A percentile compares a stretch with the other conserved stretches of the same genome.
phyloP scores from a whole-genome alignment of 2,888 invertebrate genomes.

The Pantelozetes paolii region DNA sequence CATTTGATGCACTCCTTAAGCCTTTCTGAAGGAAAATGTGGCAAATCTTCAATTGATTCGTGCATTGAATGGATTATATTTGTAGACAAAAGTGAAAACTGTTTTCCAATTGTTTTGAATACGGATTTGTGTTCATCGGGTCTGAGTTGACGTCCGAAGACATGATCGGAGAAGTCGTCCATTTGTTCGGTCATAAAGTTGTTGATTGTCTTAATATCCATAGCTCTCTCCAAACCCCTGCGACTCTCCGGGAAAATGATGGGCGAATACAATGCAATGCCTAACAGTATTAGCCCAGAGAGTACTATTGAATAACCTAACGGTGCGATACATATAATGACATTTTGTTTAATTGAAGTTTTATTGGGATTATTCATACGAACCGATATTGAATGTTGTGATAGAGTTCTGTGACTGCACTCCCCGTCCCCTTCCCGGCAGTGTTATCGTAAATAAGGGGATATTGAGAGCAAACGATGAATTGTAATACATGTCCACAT shows the following conservation, averaged over 20 bases:
- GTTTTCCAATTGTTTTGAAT: constrained; percentile 39
- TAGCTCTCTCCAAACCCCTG: background rate
- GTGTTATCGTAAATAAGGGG: constrained; percentile 39
- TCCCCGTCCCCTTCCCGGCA: constrained; percentile 38
- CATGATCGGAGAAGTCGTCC: constrained; percentile 13
- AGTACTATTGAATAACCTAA: constrained; percentile 34
- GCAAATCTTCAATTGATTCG: constrained; percentile 47
- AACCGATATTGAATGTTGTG: background rate
- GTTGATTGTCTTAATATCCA: background rate
- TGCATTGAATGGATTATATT: constrained; percentile 46
- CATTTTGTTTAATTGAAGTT: too few species aligned
- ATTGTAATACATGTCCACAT: constrained; percentile 40
- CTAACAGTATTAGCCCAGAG: constrained; percentile 30
- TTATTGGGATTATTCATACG: too few species aligned
- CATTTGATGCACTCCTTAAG: constrained; percentile 50
- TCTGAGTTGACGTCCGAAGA: constrained; percentile 2
- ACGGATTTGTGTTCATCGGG: background rate
- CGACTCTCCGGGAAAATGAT: constrained; percentile 32
- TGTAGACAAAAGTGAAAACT: constrained; percentile 44
- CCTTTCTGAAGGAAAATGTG: constrained; percentile 48
- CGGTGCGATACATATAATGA: background rate
- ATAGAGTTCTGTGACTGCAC: background rate
- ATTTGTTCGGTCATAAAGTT: constrained; percentile 16
- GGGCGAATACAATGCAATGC: constrained; percentile 36
- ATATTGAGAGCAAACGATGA: constrained; percentile 40